phyloP scores from a whole-genome alignment of 1,140 invertebrate genomes.

The Papilio polyxenes region DNA sequence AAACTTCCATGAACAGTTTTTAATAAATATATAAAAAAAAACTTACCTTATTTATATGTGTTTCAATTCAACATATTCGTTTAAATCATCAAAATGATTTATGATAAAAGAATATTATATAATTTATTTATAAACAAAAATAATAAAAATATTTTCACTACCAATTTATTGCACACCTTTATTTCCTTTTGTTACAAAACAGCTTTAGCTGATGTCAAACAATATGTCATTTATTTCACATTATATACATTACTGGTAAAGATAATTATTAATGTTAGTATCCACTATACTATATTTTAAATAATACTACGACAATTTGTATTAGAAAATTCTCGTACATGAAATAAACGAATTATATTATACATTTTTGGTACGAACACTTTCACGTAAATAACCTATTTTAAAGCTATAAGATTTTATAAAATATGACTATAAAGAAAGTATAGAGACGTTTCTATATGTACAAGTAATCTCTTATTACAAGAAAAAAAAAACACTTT shows the following conservation, averaged over 20 bases:
- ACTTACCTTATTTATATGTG: neutral
- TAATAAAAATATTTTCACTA: slow-evolving; percentile 44
- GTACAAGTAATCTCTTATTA: slow-evolving; percentile 49
- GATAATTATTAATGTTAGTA: slow-evolving; percentile 63
- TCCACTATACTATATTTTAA: slow-evolving; percentile 62
- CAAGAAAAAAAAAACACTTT: slow-evolving; percentile 40
- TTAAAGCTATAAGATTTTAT: slow-evolving; percentile 77
- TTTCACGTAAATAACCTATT: slow-evolving; percentile 62
- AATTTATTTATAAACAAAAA: slow-evolving; percentile 23
- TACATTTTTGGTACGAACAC: slow-evolving; percentile 78
- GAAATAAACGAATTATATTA: slow-evolving; percentile 72
- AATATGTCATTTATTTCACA: slow-evolving; percentile 56
- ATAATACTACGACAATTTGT: slow-evolving; percentile 75
- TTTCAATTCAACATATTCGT: neutral
- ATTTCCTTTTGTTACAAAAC: slow-evolving; percentile 68
- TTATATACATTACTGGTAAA: slow-evolving; percentile 74
- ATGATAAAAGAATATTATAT: neutral
- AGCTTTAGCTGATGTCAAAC: slow-evolving; percentile 58
- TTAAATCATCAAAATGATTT: neutral
- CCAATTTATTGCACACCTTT: slow-evolving; percentile 75
- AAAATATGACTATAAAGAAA: slow-evolving; percentile 72
- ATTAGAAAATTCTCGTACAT: slow-evolving; percentile 71
- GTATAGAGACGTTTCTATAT: slow-evolving; percentile 59
- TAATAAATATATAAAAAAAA: neutral
- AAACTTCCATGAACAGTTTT: neutral